phyloP scores from a whole-genome alignment of 2,888 invertebrate species.

The Cloeon dipterum region DNA sequence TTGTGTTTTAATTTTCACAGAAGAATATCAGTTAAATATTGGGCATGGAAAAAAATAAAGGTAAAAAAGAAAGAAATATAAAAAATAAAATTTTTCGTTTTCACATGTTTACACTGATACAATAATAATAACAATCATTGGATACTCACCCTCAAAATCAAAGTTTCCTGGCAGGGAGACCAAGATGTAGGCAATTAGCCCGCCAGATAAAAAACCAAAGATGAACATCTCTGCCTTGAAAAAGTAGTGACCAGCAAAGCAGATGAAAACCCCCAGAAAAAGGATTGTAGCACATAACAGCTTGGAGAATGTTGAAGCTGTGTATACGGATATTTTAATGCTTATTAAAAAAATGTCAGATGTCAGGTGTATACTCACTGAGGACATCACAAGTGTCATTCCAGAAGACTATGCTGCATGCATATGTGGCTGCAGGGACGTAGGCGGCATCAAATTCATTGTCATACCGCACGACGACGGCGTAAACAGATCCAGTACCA shows the following conservation, averaged over 20 bases:
- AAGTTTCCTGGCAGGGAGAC: constrained; percentile 1
- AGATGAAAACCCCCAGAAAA: constrained; percentile 34
- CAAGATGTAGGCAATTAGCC: constrained; percentile 28
- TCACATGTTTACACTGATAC: too few relatives aligned
- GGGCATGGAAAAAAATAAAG: constrained; percentile 4
- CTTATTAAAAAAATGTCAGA: too few relatives aligned
- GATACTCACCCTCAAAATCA: not conserved
- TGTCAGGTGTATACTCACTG: too few relatives aligned
- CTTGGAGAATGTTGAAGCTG: constrained; percentile 24
- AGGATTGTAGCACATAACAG: constrained; percentile 26
- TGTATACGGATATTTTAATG: constrained; percentile 9
- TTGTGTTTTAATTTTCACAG: too few relatives aligned
- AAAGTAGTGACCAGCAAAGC: constrained; percentile 37
- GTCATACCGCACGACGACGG: constrained; percentile 22
- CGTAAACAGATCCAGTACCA: constrained; percentile 35
- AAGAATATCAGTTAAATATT: too few relatives aligned
- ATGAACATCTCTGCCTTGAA: constrained; percentile 36
- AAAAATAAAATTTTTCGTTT: not conserved
- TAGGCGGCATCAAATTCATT: constrained; percentile 29
- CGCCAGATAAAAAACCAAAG: constrained; percentile 31
- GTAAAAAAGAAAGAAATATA: not conserved
- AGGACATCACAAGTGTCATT: constrained; percentile 25
- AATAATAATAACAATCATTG: too few relatives aligned
- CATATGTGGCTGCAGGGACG: constrained; percentile 40
- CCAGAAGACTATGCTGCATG: constrained; percentile 27